These are phyloP conservation scores for Calyptomena viridis DNA, from an alignment of 2,113 vertebrate species.

Conservation along the genomic window DNA sequence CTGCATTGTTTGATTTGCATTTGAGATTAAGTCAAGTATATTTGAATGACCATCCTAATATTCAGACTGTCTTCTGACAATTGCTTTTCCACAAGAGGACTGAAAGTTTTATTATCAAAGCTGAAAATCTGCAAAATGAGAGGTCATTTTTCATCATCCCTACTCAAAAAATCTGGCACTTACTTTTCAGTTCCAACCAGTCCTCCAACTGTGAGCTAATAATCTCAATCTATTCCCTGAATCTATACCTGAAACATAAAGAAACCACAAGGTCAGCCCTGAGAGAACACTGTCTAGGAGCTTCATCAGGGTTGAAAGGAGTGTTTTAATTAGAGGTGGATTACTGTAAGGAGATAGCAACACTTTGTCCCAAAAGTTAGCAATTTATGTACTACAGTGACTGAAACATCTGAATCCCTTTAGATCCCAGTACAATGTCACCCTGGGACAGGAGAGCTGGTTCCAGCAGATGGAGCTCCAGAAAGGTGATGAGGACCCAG, in stretches of 20 bases:
- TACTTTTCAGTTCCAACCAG: not conserved
- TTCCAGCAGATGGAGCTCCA: conserved; percentile 53
- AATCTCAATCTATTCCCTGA: not conserved
- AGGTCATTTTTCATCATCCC: not conserved
- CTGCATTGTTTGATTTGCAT: not conserved
- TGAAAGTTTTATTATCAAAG: not conserved
- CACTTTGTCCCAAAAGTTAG: not conserved
- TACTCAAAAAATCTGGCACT: not conserved
- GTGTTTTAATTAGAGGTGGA: not conserved
- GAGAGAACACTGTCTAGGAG: not conserved
- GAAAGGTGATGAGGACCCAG: not conserved
- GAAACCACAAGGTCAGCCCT: not conserved
- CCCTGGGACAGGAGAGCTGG: not conserved
- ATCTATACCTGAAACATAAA: not conserved
- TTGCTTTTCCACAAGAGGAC: not conserved
- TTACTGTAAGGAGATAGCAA: not conserved
- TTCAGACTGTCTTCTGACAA: not conserved
- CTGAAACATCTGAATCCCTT: not conserved
- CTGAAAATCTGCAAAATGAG: not conserved
- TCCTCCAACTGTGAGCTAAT: not conserved
- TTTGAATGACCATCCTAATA: not conserved
- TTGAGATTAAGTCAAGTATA: not conserved
- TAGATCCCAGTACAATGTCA: rapidly evolving
- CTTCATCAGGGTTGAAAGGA: rapidly evolving
- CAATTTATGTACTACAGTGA: too few relatives aligned